Evolutionary conservation across 2,888 invertebrate species (phyloP).

Genomic region (Chrysina gloriosa): DNA sequence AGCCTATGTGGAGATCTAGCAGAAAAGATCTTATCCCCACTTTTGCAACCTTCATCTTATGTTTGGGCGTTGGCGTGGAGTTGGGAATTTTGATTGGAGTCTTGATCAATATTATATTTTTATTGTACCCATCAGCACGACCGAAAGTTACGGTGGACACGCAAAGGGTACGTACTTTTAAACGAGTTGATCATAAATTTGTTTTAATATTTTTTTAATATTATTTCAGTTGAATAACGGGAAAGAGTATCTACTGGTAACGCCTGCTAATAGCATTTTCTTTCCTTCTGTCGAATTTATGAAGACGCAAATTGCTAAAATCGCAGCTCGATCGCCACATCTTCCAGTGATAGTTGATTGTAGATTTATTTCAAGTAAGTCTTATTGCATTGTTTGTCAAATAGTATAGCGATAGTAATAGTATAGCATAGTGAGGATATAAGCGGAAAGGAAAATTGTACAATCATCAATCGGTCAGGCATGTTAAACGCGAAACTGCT

Average conservation of each 20-base stretch:
- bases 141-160: constrained; percentile 81
- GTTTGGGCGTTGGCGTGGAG: constrained; percentile 85
- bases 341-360: constrained; percentile 87
- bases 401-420: too few species aligned
- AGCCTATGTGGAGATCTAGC: constrained; percentile 87
- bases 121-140: constrained; percentile 84
- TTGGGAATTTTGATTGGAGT: constrained; percentile 88
- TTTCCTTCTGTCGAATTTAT: constrained; percentile 89
- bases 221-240: constrained; percentile 73
- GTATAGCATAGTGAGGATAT: too few species aligned
- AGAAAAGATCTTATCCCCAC: constrained; percentile 85
- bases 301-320: constrained; percentile 80
- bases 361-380: constrained; percentile 77
- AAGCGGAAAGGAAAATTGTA: too few species aligned
- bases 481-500: too few species aligned
- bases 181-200: background rate
- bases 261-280: constrained; percentile 82
- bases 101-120: constrained; percentile 79
- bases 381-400: too few species aligned
- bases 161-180: constrained; percentile 68
- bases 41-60: constrained; percentile 84
- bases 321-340: constrained; percentile 73
- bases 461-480: too few species aligned
- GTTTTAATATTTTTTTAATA: background rate
- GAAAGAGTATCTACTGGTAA: constrained; percentile 79